Base-by-base conservation (phyloP, 2,888 invertebrate genomes). In the Agrotis ipsilon region DNA sequence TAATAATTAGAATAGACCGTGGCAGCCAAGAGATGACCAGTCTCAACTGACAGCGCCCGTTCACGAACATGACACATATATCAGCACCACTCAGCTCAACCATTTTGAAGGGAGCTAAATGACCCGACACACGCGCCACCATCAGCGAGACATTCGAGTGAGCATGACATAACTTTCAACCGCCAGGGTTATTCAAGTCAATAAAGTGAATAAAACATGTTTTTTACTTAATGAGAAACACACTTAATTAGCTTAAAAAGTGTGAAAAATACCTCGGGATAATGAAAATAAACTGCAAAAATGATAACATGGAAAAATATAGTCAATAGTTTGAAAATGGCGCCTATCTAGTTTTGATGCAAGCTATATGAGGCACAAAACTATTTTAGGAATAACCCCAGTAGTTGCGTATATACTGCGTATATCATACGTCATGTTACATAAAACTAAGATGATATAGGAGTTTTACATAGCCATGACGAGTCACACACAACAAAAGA, bases 401-500 rank as follows among this genome's bases (percentile, higher is more conserved):
- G 66, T 55, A 63, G 19, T 51, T 67, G 63, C 63, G 39, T 72
- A 65, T 24, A 55, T 43, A 39, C 19, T 67, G 61, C 57, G 68
- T 61, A 19, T 59, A 58, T 24, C 24, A 62, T 39, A 48, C 13
- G 39, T 39, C 16, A 52, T 66, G 59, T 70, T 76, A 77, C 69
- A 68, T 69, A 62, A 63, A 75, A 80, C 67, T 62, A 77, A 82
- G 77, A 80, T 80, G 81, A 75, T 77, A 72, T 67, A 63, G 66
- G 46, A 71, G 57, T 66, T 71, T 67, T 75, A 59, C 74, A 82
- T 82, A 77, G 67, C 70, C 65, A 71, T 86, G 86, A 82, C 74
- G 81, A 67, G 81, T 69, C 75, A 11, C 4, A 52, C 45, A 64
- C 74, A 88, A 94, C 92, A 94, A 94, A 89, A 79, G 88, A 82